Conservation (phyloP, 2,113 vertebrate genomes). For the Actenoides lindsayi region DNA sequence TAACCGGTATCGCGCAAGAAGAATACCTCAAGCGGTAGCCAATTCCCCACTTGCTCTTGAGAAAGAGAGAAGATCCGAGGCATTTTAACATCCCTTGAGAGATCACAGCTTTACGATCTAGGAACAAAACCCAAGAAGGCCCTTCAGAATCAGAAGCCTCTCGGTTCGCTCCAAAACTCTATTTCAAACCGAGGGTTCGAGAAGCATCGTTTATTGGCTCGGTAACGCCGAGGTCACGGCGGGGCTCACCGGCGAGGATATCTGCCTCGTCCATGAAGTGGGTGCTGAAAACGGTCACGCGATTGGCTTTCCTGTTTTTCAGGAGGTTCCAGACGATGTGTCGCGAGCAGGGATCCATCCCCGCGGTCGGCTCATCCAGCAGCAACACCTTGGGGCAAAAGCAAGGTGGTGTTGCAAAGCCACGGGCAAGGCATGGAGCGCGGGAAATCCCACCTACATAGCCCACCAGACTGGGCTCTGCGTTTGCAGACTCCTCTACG, state of each 20-base stretch:
- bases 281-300: conserved; percentile 91
- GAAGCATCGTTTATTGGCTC: neutral
- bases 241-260: conserved; percentile 88
- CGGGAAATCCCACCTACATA: neutral
- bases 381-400: conserved; percentile 82
- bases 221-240: rapidly evolving
- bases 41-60: conserved; percentile 96
- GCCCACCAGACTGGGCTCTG: too few relatives aligned
- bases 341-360: conserved; percentile 94
- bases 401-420: rapidly evolving
- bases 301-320: conserved; percentile 78
- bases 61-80: conserved; percentile 94
- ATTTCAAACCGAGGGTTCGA: rapidly evolving
- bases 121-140: neutral
- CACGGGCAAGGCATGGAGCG: rapidly evolving
- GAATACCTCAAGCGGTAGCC: conserved; percentile 92
- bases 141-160: rapidly evolving
- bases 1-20: neutral
- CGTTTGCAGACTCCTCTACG: neutral
- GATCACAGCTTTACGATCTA: conserved; percentile 97
- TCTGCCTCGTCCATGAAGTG: conserved; percentile 99
- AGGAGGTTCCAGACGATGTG: conserved; percentile 95
- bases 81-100: conserved; percentile 95
- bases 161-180: rapidly evolving
- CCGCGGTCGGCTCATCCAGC: conserved; percentile 94